These are phyloP conservation scores for Diorhabda elongata DNA, from an alignment of 1,140 invertebrate species.

Conservation along the genomic window DNA sequence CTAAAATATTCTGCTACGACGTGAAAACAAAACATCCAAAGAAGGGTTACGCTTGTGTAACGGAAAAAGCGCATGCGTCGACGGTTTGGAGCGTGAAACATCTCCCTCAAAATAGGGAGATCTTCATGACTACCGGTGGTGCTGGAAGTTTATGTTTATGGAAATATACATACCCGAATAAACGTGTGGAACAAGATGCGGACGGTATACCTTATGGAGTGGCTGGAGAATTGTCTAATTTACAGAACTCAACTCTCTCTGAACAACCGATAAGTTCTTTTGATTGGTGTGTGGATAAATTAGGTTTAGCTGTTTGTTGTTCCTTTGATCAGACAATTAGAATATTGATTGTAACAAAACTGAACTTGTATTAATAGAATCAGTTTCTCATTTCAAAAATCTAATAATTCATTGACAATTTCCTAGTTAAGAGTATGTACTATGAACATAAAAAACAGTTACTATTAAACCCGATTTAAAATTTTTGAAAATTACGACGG, in stretches of 20 bases:
- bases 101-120: constrained; percentile 89
- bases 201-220: constrained; percentile 72
- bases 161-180: constrained; percentile 90
- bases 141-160: constrained; percentile 82
- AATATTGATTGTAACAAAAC: constrained; percentile 83
- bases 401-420: not conserved
- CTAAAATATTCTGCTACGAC: constrained; percentile 87
- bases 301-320: constrained; percentile 81
- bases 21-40: constrained; percentile 80
- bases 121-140: constrained; percentile 90
- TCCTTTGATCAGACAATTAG: constrained; percentile 91
- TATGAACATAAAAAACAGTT: no score
- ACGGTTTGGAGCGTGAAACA: constrained; percentile 85
- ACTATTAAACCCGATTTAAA: no score
- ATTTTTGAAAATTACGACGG: no score
- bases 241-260: constrained; percentile 78
- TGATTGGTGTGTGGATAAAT: constrained; percentile 89
- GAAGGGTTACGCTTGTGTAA: constrained; percentile 77
- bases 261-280: constrained; percentile 86
- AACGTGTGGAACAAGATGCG: constrained; percentile 61
- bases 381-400: not conserved
- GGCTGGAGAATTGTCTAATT: constrained; percentile 65
- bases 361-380: constrained; percentile 56
- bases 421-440: not conserved
- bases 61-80: constrained; percentile 68